These are phyloP conservation scores for Drosophila koepferae DNA, from an alignment of 2,888 invertebrate genomes.

Conservation along the genomic window DNA sequence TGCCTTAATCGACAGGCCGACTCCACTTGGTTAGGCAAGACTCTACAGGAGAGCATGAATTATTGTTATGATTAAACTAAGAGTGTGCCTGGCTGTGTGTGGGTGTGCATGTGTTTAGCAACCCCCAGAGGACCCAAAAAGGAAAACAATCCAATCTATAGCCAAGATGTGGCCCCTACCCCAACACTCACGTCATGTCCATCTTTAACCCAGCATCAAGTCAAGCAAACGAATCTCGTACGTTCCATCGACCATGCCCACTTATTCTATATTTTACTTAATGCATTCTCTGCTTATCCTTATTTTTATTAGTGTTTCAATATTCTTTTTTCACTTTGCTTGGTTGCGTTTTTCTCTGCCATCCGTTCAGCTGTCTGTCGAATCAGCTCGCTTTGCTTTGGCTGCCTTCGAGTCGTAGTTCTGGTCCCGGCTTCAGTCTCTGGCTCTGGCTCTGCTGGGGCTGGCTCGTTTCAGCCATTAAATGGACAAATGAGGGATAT, in stretches of 20 bases:
- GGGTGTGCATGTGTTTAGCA: conserved; percentile 10
- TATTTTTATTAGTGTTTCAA: conserved; percentile 82
- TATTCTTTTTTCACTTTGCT: conserved; percentile 81
- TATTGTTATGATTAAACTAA: conserved; percentile 77
- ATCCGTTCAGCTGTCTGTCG: conserved; percentile 48
- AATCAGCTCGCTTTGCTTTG: conserved; percentile 46
- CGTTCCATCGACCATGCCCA: conserved; percentile 55
- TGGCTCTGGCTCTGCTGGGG: conserved; percentile 34
- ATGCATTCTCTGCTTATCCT: conserved; percentile 82
- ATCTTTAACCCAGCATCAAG: conserved; percentile 40
- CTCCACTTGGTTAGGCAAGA: conserved; percentile 45
- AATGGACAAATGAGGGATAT: conserved; percentile 84
- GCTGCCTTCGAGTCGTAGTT: conserved; percentile 50
- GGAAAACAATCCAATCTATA: conserved; percentile 52
- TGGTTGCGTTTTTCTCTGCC: conserved; percentile 75
- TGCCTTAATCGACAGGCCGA: conserved; percentile 32
- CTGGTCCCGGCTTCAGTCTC: conserved; percentile 34
- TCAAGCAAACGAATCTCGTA: conserved; percentile 52
- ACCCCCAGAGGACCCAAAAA: conserved; percentile 34
- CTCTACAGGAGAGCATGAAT: conserved; percentile 74
- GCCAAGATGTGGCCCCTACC: conserved; percentile 3
- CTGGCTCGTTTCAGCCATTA: conserved; percentile 83
- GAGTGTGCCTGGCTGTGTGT: conserved; percentile 11
- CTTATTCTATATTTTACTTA: conserved; percentile 82
- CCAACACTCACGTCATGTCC: conserved; percentile 19